These are phyloP conservation scores for Neoitamus cyanurus DNA, from an alignment of 2,888 invertebrate genomes.

Conservation along the genomic window DNA sequence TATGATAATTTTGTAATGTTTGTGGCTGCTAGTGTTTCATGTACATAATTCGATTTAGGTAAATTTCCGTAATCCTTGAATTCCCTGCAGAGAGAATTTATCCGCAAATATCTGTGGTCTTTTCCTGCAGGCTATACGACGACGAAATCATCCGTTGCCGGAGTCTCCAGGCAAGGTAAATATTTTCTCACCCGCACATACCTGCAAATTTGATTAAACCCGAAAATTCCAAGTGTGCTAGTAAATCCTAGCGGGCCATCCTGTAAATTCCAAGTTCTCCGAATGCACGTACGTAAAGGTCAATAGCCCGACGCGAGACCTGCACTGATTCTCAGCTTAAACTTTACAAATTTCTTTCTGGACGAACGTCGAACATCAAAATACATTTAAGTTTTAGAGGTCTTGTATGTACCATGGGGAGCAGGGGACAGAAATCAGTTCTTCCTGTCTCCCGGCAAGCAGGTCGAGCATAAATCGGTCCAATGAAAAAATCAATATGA, in stretches of 20 bases:
- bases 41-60: background rate
- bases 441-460: background rate
- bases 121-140: background rate
- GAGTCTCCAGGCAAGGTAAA: background rate
- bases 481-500: background rate
- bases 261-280: background rate
- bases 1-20: background rate
- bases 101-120: background rate
- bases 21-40: too few relatives aligned
- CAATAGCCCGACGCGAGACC: background rate
- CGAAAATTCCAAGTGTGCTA: background rate
- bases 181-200: background rate
- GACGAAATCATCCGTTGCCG: background rate
- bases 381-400: background rate
- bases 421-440: background rate
- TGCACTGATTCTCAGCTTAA: background rate
- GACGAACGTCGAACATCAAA: background rate
- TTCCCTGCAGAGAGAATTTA: background rate
- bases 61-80: background rate
- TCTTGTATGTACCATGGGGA: background rate
- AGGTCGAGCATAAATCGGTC: background rate
- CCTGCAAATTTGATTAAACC: background rate
- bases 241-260: background rate
- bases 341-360: background rate
- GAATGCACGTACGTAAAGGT: background rate